phyloP scores from a whole-genome alignment of 2,888 invertebrate species.

The Podotricha telesiphe region DNA sequence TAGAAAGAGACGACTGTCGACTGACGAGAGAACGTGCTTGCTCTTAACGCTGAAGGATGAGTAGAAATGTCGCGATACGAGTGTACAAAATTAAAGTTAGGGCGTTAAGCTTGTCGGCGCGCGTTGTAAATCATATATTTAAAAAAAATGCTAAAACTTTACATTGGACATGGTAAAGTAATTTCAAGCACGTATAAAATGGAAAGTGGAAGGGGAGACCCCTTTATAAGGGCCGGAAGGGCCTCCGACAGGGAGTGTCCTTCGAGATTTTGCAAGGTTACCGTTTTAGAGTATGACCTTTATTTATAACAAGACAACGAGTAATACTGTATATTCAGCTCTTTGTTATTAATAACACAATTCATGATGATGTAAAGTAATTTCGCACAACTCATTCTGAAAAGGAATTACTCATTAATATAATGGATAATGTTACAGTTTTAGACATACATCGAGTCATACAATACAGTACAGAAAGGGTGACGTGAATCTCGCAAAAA shows the following conservation, averaged over 20 bases:
- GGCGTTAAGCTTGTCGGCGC: constrained; percentile 39
- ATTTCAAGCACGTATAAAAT: constrained; percentile 54
- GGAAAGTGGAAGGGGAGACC: constrained; percentile 49
- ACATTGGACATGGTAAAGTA: constrained; percentile 51
- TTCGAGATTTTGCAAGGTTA: constrained; percentile 63
- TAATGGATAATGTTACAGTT: constrained; percentile 59
- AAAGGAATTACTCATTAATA: constrained; percentile 63
- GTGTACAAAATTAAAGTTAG: constrained; percentile 51
- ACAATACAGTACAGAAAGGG: constrained; percentile 63
- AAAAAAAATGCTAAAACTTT: constrained; percentile 52
- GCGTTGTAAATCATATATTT: constrained; percentile 56
- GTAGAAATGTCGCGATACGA: constrained; percentile 51
- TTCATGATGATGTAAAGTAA: constrained; percentile 13
- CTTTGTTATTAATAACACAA: constrained; percentile 10
- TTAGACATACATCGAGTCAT: constrained; percentile 75
- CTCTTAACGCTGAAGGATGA: constrained; percentile 63
- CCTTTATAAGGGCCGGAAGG: constrained; percentile 58
- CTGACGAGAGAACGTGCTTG: constrained; percentile 70
- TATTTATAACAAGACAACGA: background rate
- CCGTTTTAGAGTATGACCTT: constrained; percentile 30
- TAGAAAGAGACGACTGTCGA: constrained; percentile 54
- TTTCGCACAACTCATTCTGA: constrained; percentile 21
- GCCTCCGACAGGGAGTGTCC: constrained; percentile 57
- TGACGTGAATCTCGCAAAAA: constrained; percentile 75
- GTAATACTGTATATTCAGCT: background rate